Percentiles rank a stretch among this genome's conserved stretches.
phyloP scores from a whole-genome alignment of 2,113 vertebrate species.

The Sardina pilchardus region DNA sequence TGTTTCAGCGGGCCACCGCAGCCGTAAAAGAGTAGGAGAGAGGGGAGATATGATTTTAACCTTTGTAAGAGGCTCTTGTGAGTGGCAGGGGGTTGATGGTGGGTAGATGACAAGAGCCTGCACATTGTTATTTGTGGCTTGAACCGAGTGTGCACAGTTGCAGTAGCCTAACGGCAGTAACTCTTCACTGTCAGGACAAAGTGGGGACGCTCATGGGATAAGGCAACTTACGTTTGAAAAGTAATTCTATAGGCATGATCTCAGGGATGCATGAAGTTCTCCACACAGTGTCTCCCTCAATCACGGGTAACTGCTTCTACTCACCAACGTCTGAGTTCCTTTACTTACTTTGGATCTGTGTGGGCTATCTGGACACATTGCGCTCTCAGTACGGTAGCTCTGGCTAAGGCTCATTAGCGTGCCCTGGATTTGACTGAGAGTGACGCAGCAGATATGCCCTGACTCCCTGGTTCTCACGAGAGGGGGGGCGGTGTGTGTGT shows the following conservation, averaged over 20 bases:
- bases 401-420: not conserved
- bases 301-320: not conserved
- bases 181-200: not conserved
- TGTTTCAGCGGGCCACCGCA: not conserved
- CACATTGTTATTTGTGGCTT: slow-evolving; percentile 18
- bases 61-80: not conserved
- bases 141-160: not conserved
- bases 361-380: not conserved
- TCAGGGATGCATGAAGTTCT: not conserved
- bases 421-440: not conserved
- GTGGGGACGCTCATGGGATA: not conserved
- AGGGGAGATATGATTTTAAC: slow-evolving; percentile 24
- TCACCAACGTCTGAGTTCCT: not conserved
- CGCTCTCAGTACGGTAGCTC: not conserved
- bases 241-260: not conserved
- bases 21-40: slow-evolving; percentile 19
- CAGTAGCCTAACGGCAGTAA: not conserved
- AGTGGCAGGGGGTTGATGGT: not conserved
- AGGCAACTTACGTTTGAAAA: not conserved
- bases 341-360: not conserved
- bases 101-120: not conserved
- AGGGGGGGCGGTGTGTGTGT: not conserved
- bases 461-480: not conserved
- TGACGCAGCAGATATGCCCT: not conserved
- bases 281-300: not conserved